Evolutionary conservation across 2,113 vertebrate species (phyloP), one percentile per base, ranked within the genome.

Genomic region (Prunella himalayana): DNA sequence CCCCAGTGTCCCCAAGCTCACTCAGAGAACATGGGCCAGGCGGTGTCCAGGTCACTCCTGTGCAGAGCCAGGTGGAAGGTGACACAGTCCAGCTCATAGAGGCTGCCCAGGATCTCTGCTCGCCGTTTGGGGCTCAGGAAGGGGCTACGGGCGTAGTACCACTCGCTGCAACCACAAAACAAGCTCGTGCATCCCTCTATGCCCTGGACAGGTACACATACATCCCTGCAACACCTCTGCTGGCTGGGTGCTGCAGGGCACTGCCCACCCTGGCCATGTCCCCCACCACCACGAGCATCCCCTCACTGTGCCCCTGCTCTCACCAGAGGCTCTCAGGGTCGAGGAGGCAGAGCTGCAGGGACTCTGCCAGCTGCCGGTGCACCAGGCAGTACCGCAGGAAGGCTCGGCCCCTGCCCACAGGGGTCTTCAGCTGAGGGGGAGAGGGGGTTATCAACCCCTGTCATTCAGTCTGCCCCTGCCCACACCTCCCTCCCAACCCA

Each of bases 321-420:
- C 65, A 98, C 98, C 98, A 86, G 86, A 96, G 97, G 66, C 69
- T 69, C 63, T 96, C 61, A 0, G 96, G 73, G 88, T 97, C 88
- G 4, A 98, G 96, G 39, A 98, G 96, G 82, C 98, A 98, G 88
- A 98, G 97, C 93, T 98, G 98, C 86, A 98, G 93, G 22, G 96
- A 91, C 84, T 98, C 98, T 0, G 98, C 98, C 95, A 98, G 96
- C 92, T 97, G 97, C 59, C 30, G 94, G 4, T 71, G 97, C 82
- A 97, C 97, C 13, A 98, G 96, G 94, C 98, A 98, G 96, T 98
- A 98, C 31, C 98, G 97, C 94, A 98, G 96, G 78, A 98, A 98
- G 51, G 98, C 98, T 8, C 98, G 98, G 44, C 98, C 98, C 63
- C 86, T 98, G 45, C 98, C 98, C 88, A 98, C 47, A 0, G 98